Percentiles rank a stretch among this genome's conserved stretches.
Conservation (phyloP, 2,113 vertebrate genomes). For the Copsychus sechellarum region DNA sequence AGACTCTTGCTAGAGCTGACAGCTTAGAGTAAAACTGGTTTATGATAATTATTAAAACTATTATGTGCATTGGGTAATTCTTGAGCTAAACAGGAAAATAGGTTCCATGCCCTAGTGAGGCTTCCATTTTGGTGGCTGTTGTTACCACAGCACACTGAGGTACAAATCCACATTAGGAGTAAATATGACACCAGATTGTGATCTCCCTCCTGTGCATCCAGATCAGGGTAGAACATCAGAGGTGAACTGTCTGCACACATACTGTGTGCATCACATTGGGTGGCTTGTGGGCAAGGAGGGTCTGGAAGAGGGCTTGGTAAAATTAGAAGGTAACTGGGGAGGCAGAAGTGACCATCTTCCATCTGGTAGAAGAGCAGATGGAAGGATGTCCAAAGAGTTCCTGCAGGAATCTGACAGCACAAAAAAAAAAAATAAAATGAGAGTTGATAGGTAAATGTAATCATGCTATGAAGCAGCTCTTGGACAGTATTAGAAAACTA, state of each 20-base stretch:
- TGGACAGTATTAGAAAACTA: background rate
- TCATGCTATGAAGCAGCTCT: background rate
- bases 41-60: background rate
- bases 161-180: accelerated
- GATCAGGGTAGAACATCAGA: background rate
- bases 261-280: accelerated
- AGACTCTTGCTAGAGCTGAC: background rate
- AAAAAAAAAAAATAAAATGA: background rate
- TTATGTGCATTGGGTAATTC: background rate
- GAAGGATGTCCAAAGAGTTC: background rate
- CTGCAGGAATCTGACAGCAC: background rate
- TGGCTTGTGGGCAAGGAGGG: background rate
- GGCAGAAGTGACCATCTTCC: background rate
- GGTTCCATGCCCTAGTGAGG: background rate
- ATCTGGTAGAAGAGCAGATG: background rate
- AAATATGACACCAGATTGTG: background rate
- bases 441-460: background rate
- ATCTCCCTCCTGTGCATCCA: background rate
- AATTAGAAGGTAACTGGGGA: background rate
- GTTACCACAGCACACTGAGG: background rate
- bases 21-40: background rate
- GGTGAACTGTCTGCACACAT: accelerated
- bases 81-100: background rate
- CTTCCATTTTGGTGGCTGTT: background rate
- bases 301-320: background rate